Evolutionary conservation across 1,140 invertebrate species (phyloP), one percentile per base, ranked within the genome.

Genomic region (Mactra quadrangularis): DNA sequence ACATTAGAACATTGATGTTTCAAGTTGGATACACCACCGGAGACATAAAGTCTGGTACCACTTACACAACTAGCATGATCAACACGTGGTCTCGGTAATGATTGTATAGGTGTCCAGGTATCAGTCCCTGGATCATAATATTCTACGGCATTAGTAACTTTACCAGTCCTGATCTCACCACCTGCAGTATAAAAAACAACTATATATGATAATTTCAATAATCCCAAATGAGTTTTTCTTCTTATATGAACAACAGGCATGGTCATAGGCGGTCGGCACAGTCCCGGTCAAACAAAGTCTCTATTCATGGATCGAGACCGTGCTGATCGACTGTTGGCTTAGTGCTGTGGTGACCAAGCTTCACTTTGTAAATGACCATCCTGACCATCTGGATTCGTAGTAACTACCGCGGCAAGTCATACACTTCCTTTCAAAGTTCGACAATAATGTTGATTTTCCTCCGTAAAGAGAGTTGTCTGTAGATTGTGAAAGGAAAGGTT

Each of bases 1-100:
- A 88, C 86, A 53, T 87, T 86, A n/a, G 89, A 90, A 64, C 88
- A 88, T 68, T 88, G 88, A 53, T 89, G 86, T 52, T 89, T 89
- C 13, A 91, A 47, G 59, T 90, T 89, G 13, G 87, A 86, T 64
- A 90, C 87, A 0, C 90, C 90, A 6, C 90, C 90, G 17, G 89
- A 90, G 17, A 90, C 86, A 77, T 87, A 91, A 4, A 91, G 70
- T 1, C 66, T 78, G 1, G 72, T 83, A n/a, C 84, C 85, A 17
- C 68, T 68, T 3, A 87, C 83, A 64, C 89, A 90, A 41, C 82
- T 84, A 64, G 89, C 89, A 62, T 91, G 90, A 86, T 91, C 89
- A 19, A 87, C 89, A n/a, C 90, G 83, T 22, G 89, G 87, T 13
- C 83, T 59, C 4, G 90, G 90, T 52, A 91, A 59, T 17, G 82